Evolutionary conservation across 2,888 invertebrate species (phyloP).

Genomic region (Yponomeuta plumbellus): DNA sequence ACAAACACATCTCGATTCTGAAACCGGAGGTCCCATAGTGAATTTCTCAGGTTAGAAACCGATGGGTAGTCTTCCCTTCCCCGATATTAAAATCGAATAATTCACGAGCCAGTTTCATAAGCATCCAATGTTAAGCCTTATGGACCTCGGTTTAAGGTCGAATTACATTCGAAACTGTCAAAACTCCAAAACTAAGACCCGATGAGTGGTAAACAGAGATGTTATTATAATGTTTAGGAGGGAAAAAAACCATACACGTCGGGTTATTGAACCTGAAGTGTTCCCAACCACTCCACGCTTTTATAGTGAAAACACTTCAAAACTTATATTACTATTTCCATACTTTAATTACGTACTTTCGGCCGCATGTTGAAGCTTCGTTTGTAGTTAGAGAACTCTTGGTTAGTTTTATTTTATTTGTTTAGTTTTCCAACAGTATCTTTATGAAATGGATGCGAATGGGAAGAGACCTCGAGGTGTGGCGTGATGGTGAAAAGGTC

Average conservation of each 20-base stretch:
- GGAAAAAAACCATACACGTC: constrained; percentile 43
- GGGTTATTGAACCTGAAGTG: constrained; percentile 60
- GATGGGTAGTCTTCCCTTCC: too few species aligned
- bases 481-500: too few species aligned
- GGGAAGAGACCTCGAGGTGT: too few species aligned
- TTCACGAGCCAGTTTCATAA: background rate
- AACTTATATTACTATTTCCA: constrained; percentile 74
- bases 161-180: background rate
- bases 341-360: constrained; percentile 66
- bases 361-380: background rate
- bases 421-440: too few species aligned
- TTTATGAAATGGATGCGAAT: too few species aligned
- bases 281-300: constrained; percentile 70
- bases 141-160: background rate
- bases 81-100: background rate
- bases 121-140: background rate
- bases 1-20: too few species aligned
- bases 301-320: constrained; percentile 76
- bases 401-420: too few species aligned
- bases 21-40: too few species aligned
- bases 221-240: constrained; percentile 52
- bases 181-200: background rate
- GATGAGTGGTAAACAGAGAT: constrained; percentile 46
- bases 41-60: too few species aligned
- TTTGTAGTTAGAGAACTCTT: too few species aligned